Conservation (phyloP, 2,113 vertebrate species). For the Narcine bancroftii region DNA sequence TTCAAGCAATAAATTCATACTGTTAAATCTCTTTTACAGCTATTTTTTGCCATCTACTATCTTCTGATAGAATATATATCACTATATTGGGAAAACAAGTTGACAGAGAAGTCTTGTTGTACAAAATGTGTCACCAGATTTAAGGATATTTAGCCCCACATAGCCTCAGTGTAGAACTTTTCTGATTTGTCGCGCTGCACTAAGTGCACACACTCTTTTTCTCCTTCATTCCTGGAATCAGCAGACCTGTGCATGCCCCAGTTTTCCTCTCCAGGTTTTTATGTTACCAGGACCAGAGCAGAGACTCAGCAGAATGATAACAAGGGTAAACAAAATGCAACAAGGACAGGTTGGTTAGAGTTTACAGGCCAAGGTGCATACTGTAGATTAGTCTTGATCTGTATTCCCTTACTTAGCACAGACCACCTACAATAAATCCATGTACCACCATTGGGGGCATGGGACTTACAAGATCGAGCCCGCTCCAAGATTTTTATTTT, state of each 20-base stretch:
- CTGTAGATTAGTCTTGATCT: too few relatives aligned
- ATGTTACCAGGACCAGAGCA: background rate
- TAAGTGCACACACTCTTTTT: too few relatives aligned
- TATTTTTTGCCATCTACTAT: background rate
- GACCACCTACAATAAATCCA: too few relatives aligned
- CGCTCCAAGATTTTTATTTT: too few relatives aligned
- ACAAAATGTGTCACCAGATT: background rate
- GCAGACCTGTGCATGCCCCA: background rate
- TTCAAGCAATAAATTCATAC: background rate
- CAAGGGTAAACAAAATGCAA: background rate
- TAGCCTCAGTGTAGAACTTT: background rate
- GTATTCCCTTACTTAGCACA: too few relatives aligned
- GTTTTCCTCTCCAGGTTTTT: background rate
- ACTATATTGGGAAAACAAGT: background rate
- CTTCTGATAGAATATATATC: background rate
- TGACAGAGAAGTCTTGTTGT: background rate
- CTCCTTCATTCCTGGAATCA: background rate
- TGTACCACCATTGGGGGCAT: too few relatives aligned
- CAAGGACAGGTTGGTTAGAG: background rate
- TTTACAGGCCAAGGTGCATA: too few relatives aligned
- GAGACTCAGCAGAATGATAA: background rate
- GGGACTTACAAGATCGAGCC: too few relatives aligned
- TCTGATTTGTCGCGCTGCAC: too few relatives aligned
- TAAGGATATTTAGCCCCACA: background rate
- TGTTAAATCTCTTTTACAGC: background rate